These are phyloP conservation scores for Strigamia crassipes DNA, from an alignment of 2,888 invertebrate species.

Conservation along the genomic window DNA sequence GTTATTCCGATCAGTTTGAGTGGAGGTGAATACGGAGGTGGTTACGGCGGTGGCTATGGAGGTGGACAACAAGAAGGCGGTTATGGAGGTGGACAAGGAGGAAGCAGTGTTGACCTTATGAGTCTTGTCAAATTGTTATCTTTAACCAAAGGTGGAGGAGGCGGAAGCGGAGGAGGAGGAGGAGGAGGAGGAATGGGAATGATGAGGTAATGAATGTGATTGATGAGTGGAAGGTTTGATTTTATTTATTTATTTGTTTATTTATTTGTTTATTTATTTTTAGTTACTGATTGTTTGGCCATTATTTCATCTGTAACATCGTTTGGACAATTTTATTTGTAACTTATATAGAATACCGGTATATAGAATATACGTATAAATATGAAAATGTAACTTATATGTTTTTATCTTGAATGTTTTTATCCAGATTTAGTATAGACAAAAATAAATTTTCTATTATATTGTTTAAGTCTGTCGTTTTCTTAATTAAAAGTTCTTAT, in stretches of 20 bases:
- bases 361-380: background rate
- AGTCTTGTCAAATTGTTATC: constrained; percentile 25
- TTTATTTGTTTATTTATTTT: background rate
- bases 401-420: background rate
- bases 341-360: background rate
- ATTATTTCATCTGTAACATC: background rate
- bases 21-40: constrained; percentile 4
- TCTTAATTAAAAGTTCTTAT: background rate
- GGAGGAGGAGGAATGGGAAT: background rate
- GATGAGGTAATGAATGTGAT: background rate
- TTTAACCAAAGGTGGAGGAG: constrained; percentile 5
- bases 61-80: constrained; percentile 3
- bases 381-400: constrained; percentile 5
- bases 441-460: constrained; percentile 4
- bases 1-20: constrained; percentile 2
- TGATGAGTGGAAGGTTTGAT: background rate
- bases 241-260: background rate
- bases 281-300: background rate
- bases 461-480: background rate
- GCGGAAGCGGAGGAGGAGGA: background rate
- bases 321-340: background rate
- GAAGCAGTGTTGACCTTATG: background rate
- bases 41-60: background rate
- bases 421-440: background rate
- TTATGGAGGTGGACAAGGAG: background rate